A percentile compares a stretch with the other conserved stretches of the same genome.
Conservation (phyloP, 2,888 invertebrate genomes). For the Lasioglossum lativentre region DNA sequence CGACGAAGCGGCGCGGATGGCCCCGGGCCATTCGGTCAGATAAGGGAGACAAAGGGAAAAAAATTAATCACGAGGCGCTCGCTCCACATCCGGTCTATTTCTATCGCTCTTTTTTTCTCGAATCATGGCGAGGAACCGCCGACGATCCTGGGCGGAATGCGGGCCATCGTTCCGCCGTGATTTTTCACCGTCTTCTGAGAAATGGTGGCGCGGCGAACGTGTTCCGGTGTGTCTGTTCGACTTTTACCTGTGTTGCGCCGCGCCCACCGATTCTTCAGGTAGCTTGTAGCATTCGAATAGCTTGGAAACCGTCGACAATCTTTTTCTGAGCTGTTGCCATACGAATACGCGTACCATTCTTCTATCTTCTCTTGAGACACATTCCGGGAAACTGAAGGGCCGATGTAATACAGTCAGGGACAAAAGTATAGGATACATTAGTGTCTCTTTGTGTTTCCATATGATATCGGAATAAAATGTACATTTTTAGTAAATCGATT, state of each 20-base stretch:
- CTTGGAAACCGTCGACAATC: constrained; percentile 30
- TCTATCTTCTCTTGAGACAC: neutral
- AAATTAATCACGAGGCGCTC: constrained; percentile 63
- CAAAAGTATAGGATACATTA: too few relatives aligned
- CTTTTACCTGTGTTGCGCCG: constrained; percentile 38
- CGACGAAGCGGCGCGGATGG: constrained; percentile 39
- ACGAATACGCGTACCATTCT: neutral
- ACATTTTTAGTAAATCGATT: too few relatives aligned
- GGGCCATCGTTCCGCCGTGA: constrained; percentile 66
- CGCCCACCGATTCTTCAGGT: constrained; percentile 42
- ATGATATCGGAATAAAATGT: too few relatives aligned
- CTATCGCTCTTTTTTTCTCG: constrained; percentile 69
- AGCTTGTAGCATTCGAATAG: constrained; percentile 32
- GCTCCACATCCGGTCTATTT: constrained; percentile 64
- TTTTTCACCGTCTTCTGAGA: constrained; percentile 67
- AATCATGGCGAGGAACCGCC: constrained; percentile 53
- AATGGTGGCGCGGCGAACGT: constrained; percentile 49
- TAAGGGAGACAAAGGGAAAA: constrained; percentile 53
- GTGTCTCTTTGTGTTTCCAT: too few relatives aligned
- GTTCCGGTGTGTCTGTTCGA: constrained; percentile 29
- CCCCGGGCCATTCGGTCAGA: constrained; percentile 51
- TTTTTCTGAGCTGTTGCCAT: constrained; percentile 23
- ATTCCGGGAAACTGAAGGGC: neutral
- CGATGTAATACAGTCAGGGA: too few relatives aligned
- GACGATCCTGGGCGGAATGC: constrained; percentile 58